Base-by-base conservation (phyloP, 2,888 invertebrate species). In the Branchellion lobata region DNA sequence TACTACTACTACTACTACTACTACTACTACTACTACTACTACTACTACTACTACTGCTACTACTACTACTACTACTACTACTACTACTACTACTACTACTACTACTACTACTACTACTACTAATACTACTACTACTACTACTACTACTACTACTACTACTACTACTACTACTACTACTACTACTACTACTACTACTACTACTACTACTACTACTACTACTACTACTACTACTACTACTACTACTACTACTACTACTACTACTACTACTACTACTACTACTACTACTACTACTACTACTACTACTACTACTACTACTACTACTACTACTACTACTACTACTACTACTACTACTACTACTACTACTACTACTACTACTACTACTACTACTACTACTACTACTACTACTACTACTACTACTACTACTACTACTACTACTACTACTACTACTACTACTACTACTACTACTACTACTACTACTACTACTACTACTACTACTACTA, bases 161-260 rank as follows among this genome's bases (percentile, higher is more conserved):
- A 72, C 34, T 72, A 72, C 34, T 72, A 72, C 34, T 33, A 72
- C 34, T 72, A 72, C 72, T 72, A 18, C 34, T 78, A 78, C 68
- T 78, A 78, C 68, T 78, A 78, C 68, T 78, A 78, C 68, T 78
- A 78, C 65, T 78, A 78, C 65, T 78, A 78, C 65, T 78, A 78
- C 65, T 78, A 78, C 78, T 72, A 72, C 72, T 72, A 72, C 72
- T 72, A 72, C 72, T 72, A 72, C 72, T 72, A 72, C 72, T 72
- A 72, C 72, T 72, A 72, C 72, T 72, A 72, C 72, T 72, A 72
- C 72, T 72, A 65, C 53, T 75, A 75, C 53, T 51, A 40, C 29
- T 75, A 75, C 53, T 51, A 40, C 53, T 75, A 75, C 65, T 72
- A 72, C 72, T 72, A 72, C 34, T 33, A 72, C 72, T 72, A 72